A percentile compares a stretch with the other conserved stretches of the same genome.
Evolutionary conservation across 2,888 invertebrate genomes (phyloP).

Genomic region (Chironomus tentans): DNA sequence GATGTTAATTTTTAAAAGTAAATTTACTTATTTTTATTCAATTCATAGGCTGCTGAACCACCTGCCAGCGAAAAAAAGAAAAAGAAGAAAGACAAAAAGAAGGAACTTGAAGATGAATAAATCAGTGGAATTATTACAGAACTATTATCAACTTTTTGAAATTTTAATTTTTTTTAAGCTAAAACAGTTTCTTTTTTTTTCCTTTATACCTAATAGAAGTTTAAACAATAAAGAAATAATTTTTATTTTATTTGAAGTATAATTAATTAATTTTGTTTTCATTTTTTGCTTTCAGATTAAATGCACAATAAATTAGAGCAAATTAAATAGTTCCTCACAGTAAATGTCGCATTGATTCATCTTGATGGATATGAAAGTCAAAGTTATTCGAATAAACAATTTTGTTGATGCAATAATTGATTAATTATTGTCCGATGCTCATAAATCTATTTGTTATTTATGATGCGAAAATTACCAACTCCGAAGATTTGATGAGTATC

Average conservation of each 20-base stretch:
- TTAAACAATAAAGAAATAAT: too few species aligned
- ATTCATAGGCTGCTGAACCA: constrained; percentile 33
- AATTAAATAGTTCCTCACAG: too few species aligned
- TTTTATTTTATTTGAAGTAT: too few species aligned
- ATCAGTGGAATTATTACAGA: background rate
- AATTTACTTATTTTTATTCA: background rate
- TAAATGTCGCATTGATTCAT: too few species aligned
- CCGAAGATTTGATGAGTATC: background rate
- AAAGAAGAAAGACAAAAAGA: constrained; percentile 64
- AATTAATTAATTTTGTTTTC: too few species aligned
- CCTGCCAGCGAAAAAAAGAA: constrained; percentile 60
- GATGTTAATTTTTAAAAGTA: background rate
- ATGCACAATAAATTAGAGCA: too few species aligned
- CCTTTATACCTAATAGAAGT: background rate
- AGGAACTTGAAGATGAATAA: constrained; percentile 44
- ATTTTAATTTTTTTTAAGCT: background rate
- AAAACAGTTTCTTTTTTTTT: background rate
- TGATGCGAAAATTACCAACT: background rate
- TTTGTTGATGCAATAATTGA: too few species aligned
- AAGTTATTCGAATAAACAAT: too few species aligned
- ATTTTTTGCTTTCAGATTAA: too few species aligned
- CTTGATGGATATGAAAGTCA: too few species aligned
- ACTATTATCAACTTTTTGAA: background rate
- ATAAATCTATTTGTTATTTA: background rate
- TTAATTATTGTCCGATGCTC: too few species aligned